Base-by-base conservation (phyloP, 2,888 invertebrate genomes). In the Drosophila anceps region DNA sequence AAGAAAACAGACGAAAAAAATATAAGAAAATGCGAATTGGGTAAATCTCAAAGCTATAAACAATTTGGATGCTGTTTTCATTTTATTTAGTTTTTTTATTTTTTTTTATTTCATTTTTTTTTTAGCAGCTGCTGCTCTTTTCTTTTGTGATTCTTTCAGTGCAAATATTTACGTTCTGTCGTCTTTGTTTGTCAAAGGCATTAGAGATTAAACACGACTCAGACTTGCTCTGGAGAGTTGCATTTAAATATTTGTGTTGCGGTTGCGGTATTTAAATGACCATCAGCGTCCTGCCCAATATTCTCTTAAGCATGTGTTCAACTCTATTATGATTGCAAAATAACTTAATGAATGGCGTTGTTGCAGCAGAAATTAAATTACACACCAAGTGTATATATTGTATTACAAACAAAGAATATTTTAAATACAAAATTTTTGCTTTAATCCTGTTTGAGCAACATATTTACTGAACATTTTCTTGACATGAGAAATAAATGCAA, bases 151-250 rank as follows among this genome's bases (percentile, higher is more conserved):
- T 63, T n/a, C 37, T 63, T 58, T 37, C 57, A 62, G 43, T 69
- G 69, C 74, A 80, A 81, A 78, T 80, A 75, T 81, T 78, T 81
- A 63, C 48, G 53, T 60, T 51, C 46, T 31, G 66, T 61, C 48
- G 48, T 53, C 43, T 62, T 64, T 59, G 35, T 72, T 69, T 64
- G 44, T 50, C 31, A 53, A 63, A 64, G 20, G 46, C 44, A 69
- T 61, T 57, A 29, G 29, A 51, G 51, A 65, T 48, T 64, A 13
- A 41, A 12, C 27, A n/a, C 35, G 8, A 20, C 57, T 13, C 31
- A 29, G n/a, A 13, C 8, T 39, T 37, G 44, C 29, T 46, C 24
- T 43, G 37, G 37, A 41, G n/a, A 65, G 54, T 55, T 54, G 15
- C 27, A 63, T 41, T 54, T 24, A 59, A 64, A 72, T 71, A 71